A percentile compares a stretch with the other conserved stretches of the same genome.
Conservation (phyloP, 2,113 vertebrate genomes). For the Ranitomeya variabilis region DNA sequence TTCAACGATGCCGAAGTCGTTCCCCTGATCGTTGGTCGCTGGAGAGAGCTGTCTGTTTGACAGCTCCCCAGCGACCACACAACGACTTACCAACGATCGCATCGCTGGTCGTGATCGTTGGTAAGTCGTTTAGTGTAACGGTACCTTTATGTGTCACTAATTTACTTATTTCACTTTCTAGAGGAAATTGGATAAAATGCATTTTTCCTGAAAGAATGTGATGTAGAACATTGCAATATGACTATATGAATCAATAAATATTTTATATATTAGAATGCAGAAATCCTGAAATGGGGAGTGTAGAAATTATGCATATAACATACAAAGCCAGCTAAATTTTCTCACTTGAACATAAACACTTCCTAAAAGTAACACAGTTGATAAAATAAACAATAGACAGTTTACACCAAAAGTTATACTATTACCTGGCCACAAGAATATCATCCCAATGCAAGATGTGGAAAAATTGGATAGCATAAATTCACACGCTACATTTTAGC, state of each 20-base stretch:
- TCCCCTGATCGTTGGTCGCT: no score
- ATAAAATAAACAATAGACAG: slow-evolving; percentile 32
- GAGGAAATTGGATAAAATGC: no score
- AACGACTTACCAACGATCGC: no score
- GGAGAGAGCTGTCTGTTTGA: no score
- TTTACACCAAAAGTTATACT: slow-evolving; percentile 36
- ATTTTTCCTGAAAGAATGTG: no score
- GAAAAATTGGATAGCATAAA: slow-evolving; percentile 42
- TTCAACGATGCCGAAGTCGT: no score
- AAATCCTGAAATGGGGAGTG: neutral
- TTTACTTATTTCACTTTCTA: no score
- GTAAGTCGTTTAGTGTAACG: no score
- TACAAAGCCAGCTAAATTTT: neutral
- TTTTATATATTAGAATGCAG: neutral
- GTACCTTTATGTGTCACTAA: no score
- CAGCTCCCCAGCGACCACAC: no score
- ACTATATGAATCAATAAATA: neutral
- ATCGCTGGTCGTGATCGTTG: no score
- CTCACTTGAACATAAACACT: slow-evolving; percentile 6
- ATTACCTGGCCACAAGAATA: slow-evolving; percentile 23
- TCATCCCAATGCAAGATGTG: slow-evolving; percentile 30
- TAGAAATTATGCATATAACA: neutral
- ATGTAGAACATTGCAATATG: neutral
- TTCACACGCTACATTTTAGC: slow-evolving; percentile 36
- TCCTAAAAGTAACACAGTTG: slow-evolving; percentile 8